phyloP scores from a whole-genome alignment of 2,888 invertebrate genomes.

The Callosobruchus maculatus region DNA sequence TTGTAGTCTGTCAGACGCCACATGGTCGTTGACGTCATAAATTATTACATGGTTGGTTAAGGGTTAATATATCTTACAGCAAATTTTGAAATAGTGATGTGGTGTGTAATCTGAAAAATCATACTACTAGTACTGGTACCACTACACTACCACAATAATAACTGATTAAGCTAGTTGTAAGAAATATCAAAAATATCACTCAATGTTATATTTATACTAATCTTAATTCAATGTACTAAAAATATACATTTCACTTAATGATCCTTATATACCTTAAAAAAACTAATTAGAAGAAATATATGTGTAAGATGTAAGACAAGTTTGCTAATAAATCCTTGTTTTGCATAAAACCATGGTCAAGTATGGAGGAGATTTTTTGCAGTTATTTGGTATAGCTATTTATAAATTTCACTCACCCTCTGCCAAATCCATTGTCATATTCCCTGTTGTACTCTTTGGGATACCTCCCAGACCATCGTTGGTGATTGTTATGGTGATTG shows the following conservation, averaged over 20 bases:
- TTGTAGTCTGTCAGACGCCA: no score
- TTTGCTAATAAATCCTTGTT: not conserved
- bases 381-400: not conserved
- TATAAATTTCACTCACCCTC: conserved; percentile 37
- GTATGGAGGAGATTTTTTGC: not conserved
- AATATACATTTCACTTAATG: not conserved
- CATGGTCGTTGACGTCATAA: no score
- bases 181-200: not conserved
- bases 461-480: conserved; percentile 47
- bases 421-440: conserved; percentile 45
- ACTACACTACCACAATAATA: no score
- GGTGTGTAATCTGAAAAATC: no score
- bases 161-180: not conserved
- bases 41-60: no score
- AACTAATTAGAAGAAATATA: not conserved
- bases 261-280: not conserved
- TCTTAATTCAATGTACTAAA: not conserved
- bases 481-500: conserved; percentile 44
- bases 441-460: conserved; percentile 48
- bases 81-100: no score
- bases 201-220: not conserved
- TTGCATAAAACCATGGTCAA: not conserved
- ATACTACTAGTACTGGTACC: no score
- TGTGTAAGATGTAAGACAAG: not conserved
- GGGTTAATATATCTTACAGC: no score